Evolutionary conservation across 1,140 invertebrate species (phyloP).

Genomic region (Cydia fagiglandana): DNA sequence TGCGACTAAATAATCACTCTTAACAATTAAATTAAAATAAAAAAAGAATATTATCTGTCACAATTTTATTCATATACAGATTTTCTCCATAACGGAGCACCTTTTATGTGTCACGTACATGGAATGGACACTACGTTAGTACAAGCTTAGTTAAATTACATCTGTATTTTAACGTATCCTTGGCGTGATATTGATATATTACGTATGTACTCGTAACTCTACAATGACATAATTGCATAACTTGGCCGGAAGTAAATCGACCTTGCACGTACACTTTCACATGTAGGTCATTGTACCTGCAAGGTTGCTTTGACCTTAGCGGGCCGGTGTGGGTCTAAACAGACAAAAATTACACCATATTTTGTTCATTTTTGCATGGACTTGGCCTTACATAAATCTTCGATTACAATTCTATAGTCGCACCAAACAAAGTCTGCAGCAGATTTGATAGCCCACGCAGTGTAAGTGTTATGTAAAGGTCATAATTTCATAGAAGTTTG

Average conservation of each 20-base stretch:
- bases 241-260: neutral
- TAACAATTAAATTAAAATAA: no score
- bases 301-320: neutral
- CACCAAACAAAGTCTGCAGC: no score
- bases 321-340: neutral
- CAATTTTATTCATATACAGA: neutral
- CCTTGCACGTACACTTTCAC: constrained; percentile 14
- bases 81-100: neutral
- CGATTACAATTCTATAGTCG: neutral
- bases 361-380: neutral
- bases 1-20: no score
- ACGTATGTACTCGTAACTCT: neutral
- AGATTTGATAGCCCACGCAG: no score
- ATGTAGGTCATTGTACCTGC: constrained; percentile 12
- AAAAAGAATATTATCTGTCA: no score
- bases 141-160: neutral
- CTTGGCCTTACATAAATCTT: neutral
- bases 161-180: neutral
- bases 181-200: neutral
- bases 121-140: neutral
- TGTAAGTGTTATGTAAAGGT: no score
- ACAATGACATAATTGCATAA: constrained; percentile 9
- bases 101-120: neutral
- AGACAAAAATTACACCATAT: constrained; percentile 8
- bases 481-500: no score